Evolutionary conservation across 2,113 vertebrate genomes (phyloP).

Genomic region (Apus apus): DNA sequence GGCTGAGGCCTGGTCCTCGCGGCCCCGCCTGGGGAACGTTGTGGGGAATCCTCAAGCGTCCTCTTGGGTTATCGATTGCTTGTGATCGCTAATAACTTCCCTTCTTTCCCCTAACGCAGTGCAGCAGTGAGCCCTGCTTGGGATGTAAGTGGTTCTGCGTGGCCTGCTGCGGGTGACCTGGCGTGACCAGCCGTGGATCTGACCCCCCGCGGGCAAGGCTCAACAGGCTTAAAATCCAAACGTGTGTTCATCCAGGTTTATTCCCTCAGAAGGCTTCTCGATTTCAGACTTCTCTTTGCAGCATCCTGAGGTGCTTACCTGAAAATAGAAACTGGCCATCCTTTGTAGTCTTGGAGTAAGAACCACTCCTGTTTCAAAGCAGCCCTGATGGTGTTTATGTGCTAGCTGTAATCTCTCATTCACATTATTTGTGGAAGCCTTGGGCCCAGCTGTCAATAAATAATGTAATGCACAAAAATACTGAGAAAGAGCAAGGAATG

Average conservation of each 20-base stretch:
- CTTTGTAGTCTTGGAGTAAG: rapidly evolving
- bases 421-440: neutral
- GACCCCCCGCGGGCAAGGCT: neutral
- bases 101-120: neutral
- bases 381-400: rapidly evolving
- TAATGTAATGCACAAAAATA: neutral
- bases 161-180: neutral
- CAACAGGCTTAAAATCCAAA: neutral
- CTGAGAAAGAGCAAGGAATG: neutral
- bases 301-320: rapidly evolving
- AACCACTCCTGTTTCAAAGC: neutral
- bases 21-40: too few species aligned
- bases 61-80: neutral
- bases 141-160: rapidly evolving
- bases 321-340: neutral
- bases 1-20: neutral
- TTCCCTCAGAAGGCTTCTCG: neutral
- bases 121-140: neutral
- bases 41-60: neutral
- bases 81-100: neutral
- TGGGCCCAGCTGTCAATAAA: neutral
- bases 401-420: neutral
- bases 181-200: rapidly evolving
- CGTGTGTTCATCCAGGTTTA: neutral
- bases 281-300: rapidly evolving